Evolutionary conservation across 2,113 vertebrate species (phyloP).

Genomic region (Donacobius atricapilla): DNA sequence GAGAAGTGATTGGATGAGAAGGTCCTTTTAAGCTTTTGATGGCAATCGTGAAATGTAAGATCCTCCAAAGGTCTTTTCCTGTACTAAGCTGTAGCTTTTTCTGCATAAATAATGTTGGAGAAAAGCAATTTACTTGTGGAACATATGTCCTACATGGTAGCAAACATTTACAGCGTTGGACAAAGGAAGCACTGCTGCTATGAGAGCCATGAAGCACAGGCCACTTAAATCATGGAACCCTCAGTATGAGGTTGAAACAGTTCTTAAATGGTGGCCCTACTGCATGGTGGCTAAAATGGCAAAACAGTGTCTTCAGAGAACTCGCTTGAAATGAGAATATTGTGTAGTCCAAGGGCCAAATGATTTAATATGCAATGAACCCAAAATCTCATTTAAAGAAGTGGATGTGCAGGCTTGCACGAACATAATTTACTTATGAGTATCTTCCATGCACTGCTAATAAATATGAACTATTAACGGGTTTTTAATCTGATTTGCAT

Average conservation of each 20-base stretch:
- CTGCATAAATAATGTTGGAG: neutral
- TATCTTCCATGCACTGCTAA: slow-evolving; percentile 50
- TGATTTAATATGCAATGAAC: slow-evolving; percentile 56
- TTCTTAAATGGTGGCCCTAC: neutral
- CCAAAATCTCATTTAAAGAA: slow-evolving; percentile 48
- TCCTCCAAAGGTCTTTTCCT: neutral
- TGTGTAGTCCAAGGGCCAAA: slow-evolving; percentile 11
- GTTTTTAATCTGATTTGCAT: slow-evolving; percentile 60
- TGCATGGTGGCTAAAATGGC: neutral
- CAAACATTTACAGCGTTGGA: neutral
- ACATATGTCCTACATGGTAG: fast-evolving
- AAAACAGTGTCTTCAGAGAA: neutral
- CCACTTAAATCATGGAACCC: neutral
- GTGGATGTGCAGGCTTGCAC: slow-evolving; percentile 12
- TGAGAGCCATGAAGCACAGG: neutral
- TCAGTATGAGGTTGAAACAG: neutral
- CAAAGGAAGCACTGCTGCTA: neutral
- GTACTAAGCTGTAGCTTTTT: neutral
- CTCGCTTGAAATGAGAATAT: neutral
- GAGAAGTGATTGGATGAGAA: neutral
- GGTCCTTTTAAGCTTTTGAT: neutral
- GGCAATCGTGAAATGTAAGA: neutral
- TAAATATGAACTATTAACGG: slow-evolving; percentile 70
- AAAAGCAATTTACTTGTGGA: neutral
- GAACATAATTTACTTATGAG: slow-evolving; percentile 65